Evolutionary conservation across 2,888 invertebrate species (phyloP).

Genomic region (Galerucella pusilla): DNA sequence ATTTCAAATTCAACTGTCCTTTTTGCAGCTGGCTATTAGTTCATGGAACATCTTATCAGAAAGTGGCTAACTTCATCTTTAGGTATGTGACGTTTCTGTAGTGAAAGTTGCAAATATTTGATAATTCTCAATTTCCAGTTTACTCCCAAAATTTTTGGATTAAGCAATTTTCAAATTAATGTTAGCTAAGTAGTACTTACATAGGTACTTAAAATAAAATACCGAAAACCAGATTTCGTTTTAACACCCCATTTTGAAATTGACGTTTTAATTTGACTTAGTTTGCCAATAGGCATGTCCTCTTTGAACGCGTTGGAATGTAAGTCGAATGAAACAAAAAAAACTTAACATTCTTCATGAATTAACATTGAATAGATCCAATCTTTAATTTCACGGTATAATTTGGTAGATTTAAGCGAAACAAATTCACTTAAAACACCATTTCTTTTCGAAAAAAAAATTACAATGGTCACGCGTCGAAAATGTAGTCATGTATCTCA

Average conservation of each 20-base stretch:
- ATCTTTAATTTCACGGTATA: constrained; percentile 29
- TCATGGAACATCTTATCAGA: too few relatives aligned
- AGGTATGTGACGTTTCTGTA: too few relatives aligned
- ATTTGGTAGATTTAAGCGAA: constrained; percentile 20
- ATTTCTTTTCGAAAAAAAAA: constrained; percentile 17
- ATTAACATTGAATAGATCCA: constrained; percentile 21
- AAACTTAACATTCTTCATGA: constrained; percentile 10
- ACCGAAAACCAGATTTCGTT: too few relatives aligned
- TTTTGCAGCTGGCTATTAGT: too few relatives aligned
- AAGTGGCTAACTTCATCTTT: too few relatives aligned
- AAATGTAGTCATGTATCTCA: constrained; percentile 5
- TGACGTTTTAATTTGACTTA: neutral
- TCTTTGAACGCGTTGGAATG: neutral
- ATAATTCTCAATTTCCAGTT: too few relatives aligned
- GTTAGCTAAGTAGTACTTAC: too few relatives aligned
- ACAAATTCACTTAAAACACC: constrained; percentile 23
- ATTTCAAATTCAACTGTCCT: too few relatives aligned
- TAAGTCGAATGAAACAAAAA: neutral
- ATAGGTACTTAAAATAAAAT: too few relatives aligned
- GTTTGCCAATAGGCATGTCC: neutral
- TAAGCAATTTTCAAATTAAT: too few relatives aligned
- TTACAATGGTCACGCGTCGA: constrained; percentile 25
- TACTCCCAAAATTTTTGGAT: too few relatives aligned
- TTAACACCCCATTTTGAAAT: neutral
- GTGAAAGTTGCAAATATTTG: too few relatives aligned